phyloP scores from a whole-genome alignment of 2,888 invertebrate genomes.

The Choreutis nemorana region DNA sequence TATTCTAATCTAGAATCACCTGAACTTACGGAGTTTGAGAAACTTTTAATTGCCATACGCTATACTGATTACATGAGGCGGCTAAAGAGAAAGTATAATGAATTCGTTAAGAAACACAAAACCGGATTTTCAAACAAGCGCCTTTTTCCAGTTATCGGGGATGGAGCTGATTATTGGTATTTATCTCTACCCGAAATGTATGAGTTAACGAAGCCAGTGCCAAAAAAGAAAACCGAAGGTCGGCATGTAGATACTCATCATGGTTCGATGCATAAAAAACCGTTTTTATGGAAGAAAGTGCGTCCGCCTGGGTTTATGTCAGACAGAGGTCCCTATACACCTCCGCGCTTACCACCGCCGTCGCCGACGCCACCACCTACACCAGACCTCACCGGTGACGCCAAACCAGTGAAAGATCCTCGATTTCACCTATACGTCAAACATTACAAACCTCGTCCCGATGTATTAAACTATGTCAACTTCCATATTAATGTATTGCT shows the following conservation, averaged over 20 bases:
- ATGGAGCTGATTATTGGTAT: conserved; percentile 57
- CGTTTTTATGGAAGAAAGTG: conserved; percentile 47
- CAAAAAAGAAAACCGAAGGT: conserved; percentile 17
- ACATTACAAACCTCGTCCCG: conserved; percentile 47
- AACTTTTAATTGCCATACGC: conserved; percentile 44
- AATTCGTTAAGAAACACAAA: conserved; percentile 49
- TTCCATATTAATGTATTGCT: conserved; percentile 44
- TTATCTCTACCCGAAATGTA: conserved; percentile 58
- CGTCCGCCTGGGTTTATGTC: conserved; percentile 19
- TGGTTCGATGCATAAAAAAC: conserved; percentile 36
- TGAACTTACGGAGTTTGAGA: conserved; percentile 48
- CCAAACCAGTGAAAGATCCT: conserved; percentile 29
- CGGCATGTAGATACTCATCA: conserved; percentile 35
- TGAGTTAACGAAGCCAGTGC: conserved; percentile 32
- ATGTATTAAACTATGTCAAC: conserved; percentile 46
- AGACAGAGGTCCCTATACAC: conserved; percentile 38
- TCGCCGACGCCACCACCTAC: conserved; percentile 27
- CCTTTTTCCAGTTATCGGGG: conserved; percentile 52
- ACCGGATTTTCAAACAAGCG: conserved; percentile 49
- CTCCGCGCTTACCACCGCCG: conserved; percentile 11
- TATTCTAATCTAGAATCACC: conserved; percentile 37
- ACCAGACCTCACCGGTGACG: conserved; percentile 16
- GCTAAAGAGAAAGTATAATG: conserved; percentile 44
- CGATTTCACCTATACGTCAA: conserved; percentile 47
- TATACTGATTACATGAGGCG: conserved; percentile 52